Evolutionary conservation across 2,797 vertebrate genomes (phyloP), one percentile per base, ranked within the genome.

Genomic region (Glyptemys insculpta): DNA sequence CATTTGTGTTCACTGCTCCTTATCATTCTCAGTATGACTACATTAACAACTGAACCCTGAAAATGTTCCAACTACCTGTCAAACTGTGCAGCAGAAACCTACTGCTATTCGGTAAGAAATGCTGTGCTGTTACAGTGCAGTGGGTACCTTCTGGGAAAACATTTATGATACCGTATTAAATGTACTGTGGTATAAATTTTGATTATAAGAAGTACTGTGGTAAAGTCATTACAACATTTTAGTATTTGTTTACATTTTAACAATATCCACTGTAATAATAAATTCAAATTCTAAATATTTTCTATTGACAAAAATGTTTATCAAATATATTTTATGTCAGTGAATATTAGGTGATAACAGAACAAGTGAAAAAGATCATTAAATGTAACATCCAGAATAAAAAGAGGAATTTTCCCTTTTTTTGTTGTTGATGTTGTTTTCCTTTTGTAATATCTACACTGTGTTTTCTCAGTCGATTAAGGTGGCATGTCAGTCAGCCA

Each of bases 1-100:
- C 82, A 87, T 97, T 97, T 97, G 98, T 98, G 97, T 98, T 97
- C 97, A 98, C 97, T 97, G 90, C 97, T 96, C 93, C 95, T 97
- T 97, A 96, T 93, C 90, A n/a, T 96, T 90, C 91, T 95, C 76
- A 83, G 79, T 87, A 92, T 93, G 90, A 90, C 92, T 92, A 29
- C 76, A 83, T 96, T 97, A 95, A 83, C 90, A 97, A 97, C 90
- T 96, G 83, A 97, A 96, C 96, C 47, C 2, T 96, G 81, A 83
- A 97, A 95, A 91, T 89, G 49, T 49, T 96, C 97, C 90, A 95
- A 23, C 21, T 89, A 80, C 68, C 87, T 96, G 89, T 94, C 91
- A 97, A 92, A 83, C 81, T 53, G 74, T 57, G 85, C n/a, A 85
- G 37, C 12, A 91, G 87, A 94, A 94, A 80, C 72, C 96, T 95